Conservation (phyloP, 2,113 vertebrate genomes). For the Gracilinanus agilis region DNA sequence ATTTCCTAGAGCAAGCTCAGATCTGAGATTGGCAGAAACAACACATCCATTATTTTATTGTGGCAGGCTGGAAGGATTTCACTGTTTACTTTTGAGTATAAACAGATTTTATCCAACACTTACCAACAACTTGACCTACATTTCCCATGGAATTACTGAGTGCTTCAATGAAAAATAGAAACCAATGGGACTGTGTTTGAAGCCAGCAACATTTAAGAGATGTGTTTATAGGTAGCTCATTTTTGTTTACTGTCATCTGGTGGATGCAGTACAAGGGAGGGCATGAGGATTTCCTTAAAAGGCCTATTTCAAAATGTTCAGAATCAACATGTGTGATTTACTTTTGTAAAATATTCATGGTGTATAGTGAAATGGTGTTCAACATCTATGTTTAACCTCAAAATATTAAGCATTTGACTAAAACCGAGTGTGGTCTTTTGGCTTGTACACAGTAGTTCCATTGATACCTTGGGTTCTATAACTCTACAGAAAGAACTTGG, state of each 20-base stretch:
- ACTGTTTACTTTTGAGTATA: constrained; percentile 50
- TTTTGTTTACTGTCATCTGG: constrained; percentile 63
- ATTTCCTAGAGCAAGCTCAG: constrained; percentile 16
- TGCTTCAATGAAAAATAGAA: constrained; percentile 44
- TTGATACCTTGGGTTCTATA: constrained; percentile 9
- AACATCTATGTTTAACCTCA: constrained; percentile 47
- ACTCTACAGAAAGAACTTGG: background rate
- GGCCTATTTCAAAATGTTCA: constrained; percentile 63
- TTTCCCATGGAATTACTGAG: constrained; percentile 54
- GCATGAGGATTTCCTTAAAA: constrained; percentile 63
- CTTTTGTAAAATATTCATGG: constrained; percentile 64
- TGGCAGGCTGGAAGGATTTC: constrained; percentile 55
- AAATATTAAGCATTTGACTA: constrained; percentile 38
- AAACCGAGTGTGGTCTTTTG: background rate
- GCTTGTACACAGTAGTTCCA: background rate
- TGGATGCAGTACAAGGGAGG: constrained; percentile 26
- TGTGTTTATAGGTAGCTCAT: constrained; percentile 58
- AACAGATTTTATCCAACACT: constrained; percentile 68
- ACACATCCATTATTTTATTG: constrained; percentile 35
- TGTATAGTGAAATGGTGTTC: constrained; percentile 54
- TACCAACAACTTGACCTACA: constrained; percentile 71
- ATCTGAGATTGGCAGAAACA: background rate
- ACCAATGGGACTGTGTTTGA: constrained; percentile 23
- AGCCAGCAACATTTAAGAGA: constrained; percentile 44
- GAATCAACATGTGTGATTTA: constrained; percentile 66